Base-by-base conservation (phyloP, 2,113 vertebrate genomes). In the Megalops atlanticus region DNA sequence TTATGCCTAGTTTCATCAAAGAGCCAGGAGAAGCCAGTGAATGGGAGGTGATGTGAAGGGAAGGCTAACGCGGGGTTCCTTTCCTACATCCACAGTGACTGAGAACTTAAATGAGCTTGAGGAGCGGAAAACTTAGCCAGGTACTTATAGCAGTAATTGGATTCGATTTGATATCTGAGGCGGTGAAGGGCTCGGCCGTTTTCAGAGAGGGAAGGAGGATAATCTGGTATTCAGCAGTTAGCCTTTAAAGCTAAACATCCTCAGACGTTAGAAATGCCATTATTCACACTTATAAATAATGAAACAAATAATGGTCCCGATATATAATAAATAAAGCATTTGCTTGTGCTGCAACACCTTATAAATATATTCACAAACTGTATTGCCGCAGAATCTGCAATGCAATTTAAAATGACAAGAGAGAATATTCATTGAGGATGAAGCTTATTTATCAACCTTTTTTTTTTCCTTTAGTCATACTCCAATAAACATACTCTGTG, bases 101-200 rank as follows among this genome's bases (percentile, higher is more conserved):
- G 84, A 89, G 86, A 81, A 85, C 73, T 83, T 79, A 69, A 72
- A 73, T 24, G 84, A 83, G 68, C 74, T 77, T 24, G 33, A 80
- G 76, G 79, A 88, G 64, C 85, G 73, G 82, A 85, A 86, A 89
- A 84, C 88, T 89, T 86, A 88, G 88, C 74, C 83, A 84, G 89
- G 87, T 89, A 87, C 86, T 90, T 90, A 89, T 83, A 78, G 84
- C 82, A 6, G 11, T 89, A 85, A 91, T 90, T 90, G 87, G 84
- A 86, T 89, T 92, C 82, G 84, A 89, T 90, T 86, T 85, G 58
- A 64, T 84, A 89, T 82, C 83, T 86, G 81, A 81, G 79, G 84
- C 47, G 7, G 82, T 72, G 7, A 71, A 31, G 58, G n/a, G 4
- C n/a, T 64, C 27, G 12, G 58, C 31, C 58, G 10, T 24, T 11